Conservation (phyloP, 2,797 vertebrate genomes). For the Mallotus villosus region DNA sequence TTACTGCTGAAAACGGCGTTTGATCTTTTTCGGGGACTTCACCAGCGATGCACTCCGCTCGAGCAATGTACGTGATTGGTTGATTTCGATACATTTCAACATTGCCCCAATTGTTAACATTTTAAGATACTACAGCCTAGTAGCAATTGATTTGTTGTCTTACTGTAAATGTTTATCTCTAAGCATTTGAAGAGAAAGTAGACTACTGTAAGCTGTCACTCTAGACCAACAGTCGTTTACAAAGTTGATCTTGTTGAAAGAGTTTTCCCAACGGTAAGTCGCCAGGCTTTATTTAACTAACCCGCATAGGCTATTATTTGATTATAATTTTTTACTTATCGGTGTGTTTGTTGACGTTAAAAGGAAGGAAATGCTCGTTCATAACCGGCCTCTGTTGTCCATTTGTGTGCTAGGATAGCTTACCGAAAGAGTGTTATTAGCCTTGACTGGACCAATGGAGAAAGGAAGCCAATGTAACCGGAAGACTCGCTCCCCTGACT, state of each 20-base stretch:
- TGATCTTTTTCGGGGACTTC: not conserved
- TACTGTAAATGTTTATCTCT: no score
- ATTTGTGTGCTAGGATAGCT: not conserved
- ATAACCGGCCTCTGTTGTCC: not conserved
- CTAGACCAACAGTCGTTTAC: not conserved
- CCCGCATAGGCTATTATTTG: not conserved
- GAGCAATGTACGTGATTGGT: not conserved
- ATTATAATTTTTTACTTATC: not conserved
- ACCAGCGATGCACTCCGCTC: not conserved
- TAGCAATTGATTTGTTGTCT: not conserved
- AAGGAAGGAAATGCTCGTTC: not conserved
- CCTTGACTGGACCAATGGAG: no score
- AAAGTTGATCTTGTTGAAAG: conserved; percentile 12
- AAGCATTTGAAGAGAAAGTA: not conserved
- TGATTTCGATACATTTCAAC: not conserved
- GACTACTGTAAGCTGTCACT: not conserved
- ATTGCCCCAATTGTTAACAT: not conserved
- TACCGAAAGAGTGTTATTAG: conserved; percentile 33
- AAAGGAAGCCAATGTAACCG: conserved; percentile 24
- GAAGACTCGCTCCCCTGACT: conserved; percentile 29
- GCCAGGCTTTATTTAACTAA: not conserved
- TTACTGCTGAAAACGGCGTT: not conserved
- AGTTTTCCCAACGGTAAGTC: conserved; percentile 44
- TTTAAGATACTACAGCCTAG: not conserved
- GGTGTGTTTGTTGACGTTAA: not conserved